Conservation (phyloP, 2,113 vertebrate species). For the Micronycteris hirsuta region DNA sequence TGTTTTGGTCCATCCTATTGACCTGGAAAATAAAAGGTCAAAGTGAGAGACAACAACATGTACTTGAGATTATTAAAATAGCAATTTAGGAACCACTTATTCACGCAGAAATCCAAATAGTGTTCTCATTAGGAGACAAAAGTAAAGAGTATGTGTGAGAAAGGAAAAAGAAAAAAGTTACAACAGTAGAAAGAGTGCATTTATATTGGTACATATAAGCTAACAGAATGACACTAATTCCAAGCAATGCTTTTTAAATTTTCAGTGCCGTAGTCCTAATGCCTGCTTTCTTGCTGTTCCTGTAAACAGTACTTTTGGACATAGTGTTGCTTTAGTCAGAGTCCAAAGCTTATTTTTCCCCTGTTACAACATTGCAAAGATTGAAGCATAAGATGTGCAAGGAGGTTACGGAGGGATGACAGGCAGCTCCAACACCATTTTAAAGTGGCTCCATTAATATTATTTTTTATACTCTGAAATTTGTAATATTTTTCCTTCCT, state of each 20-base stretch:
- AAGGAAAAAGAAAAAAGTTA: neutral
- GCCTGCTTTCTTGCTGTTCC: neutral
- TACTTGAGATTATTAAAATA: neutral
- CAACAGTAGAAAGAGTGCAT: neutral
- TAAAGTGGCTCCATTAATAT: neutral
- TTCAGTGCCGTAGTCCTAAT: neutral
- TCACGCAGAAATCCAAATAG: neutral
- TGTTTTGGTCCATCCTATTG: neutral
- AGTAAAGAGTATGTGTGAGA: neutral
- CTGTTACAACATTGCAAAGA: neutral
- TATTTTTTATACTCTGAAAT: neutral
- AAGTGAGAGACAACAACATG: neutral
- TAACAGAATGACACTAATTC: neutral
- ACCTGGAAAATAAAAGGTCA: neutral
- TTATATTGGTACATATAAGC: neutral
- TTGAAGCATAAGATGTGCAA: neutral
- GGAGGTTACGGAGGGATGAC: neutral
- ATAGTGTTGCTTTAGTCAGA: neutral
- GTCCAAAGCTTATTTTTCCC: neutral
- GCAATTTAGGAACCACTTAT: neutral
- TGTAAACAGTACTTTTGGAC: neutral
- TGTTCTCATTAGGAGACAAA: neutral
- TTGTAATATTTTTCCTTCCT: neutral
- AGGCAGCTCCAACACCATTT: neutral
- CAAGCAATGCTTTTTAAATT: neutral